Evolutionary conservation across 64 coral and sea anemone genomes (phyloP), one percentile per base, ranked within the genome.

Genomic region (Trachythela sp.): DNA sequence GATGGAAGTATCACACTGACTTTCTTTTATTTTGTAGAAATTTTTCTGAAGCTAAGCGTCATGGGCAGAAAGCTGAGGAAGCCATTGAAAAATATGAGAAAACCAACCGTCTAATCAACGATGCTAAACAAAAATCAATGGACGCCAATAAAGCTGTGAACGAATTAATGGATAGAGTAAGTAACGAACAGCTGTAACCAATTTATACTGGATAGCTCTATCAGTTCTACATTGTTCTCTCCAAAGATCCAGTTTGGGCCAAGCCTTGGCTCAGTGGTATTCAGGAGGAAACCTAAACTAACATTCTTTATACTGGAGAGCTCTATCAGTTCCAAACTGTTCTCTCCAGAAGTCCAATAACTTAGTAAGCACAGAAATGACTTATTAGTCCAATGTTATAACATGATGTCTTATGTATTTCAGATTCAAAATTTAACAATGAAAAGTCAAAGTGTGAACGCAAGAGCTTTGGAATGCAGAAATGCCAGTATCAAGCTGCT

Each of bases 71-170:
- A 41, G 96, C 96, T 71, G 96, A 94, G 0, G 70, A 40, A 20
- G 91, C 96, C 15, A 94, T 99, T 41, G 90, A 99, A 58, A 87
- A 64, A 72, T 95, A 93, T 39, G 89, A 99, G 11, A 83, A 92
- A 54, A 91, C 94, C 13, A 93, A 89, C 9, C 83, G 58, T 22
- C 88, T 86, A 8, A 91, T 92, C 24, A 87, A 91, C 27, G 83
- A 89, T 24, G 94, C 96, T 26, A 35, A 95, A 0, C 75, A 92
- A 27, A 94, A 91, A 4, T 93, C 96, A 15, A 87, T 49, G 33
- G 90, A 84, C 70, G 93, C 93, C 10, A 99, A 99, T 84, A n/a
- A 76, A 22, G 89, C 89, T 13, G 83, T 99, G 18, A 91, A 94
- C 24, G 83, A 94, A 83, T 88, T 99, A 27, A 91, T 91, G 39